Evolutionary conservation across 2,888 invertebrate species (phyloP).

Genomic region (Agrilus biguttatus): DNA sequence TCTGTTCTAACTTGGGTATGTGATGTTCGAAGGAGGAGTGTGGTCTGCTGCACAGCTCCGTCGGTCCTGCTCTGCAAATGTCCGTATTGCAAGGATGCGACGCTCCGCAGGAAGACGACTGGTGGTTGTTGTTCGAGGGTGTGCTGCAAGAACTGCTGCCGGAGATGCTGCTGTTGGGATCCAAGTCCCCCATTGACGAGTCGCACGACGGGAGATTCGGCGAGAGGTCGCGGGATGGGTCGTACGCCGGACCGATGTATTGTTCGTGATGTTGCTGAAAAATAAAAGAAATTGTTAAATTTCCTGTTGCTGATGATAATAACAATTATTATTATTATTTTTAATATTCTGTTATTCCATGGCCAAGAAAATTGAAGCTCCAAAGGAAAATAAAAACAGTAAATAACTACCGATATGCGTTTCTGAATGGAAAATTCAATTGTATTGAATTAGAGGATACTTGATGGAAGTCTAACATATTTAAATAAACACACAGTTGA

Average conservation of each 20-base stretch:
- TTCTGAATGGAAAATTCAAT: too few species aligned
- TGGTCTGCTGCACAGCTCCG: conserved; percentile 15
- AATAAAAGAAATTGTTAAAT: conserved; percentile 15
- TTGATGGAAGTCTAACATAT: too few species aligned
- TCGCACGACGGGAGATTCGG: conserved; percentile 54
- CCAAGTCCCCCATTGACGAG: conserved; percentile 40
- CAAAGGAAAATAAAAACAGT: neutral
- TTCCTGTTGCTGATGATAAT: too few species aligned
- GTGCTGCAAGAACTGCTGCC: conserved; percentile 45
- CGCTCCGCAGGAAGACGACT: conserved; percentile 31
- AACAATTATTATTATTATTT: too few species aligned
- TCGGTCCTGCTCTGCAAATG: conserved; percentile 16
- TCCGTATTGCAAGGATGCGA: conserved; percentile 19
- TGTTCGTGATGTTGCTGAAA: conserved; percentile 56
- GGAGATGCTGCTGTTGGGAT: conserved; percentile 31
- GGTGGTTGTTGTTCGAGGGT: conserved; percentile 39
- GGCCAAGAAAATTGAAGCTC: neutral
- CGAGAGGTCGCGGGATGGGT: conserved; percentile 57
- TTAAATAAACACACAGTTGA: too few species aligned
- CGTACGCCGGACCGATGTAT: conserved; percentile 48
- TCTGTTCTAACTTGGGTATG: conserved; percentile 38
- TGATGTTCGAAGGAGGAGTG: conserved; percentile 34
- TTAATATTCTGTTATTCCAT: too few species aligned
- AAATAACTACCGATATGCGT: too few species aligned
- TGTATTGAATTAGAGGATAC: too few species aligned